These are phyloP conservation scores for Gallinago media DNA, from an alignment of 2,113 vertebrate species.

Conservation along the genomic window DNA sequence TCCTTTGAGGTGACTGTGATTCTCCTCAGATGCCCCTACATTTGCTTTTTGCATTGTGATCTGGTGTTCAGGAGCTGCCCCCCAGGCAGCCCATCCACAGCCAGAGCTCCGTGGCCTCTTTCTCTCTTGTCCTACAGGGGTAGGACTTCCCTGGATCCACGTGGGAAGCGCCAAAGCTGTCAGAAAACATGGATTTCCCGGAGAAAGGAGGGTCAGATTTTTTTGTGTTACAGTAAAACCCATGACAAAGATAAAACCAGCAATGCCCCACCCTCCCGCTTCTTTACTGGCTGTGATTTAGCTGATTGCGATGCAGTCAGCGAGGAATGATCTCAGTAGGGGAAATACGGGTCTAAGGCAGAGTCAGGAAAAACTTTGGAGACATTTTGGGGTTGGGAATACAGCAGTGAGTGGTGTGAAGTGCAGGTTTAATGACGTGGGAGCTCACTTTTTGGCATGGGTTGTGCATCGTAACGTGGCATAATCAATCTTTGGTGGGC, in stretches of 20 bases:
- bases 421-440: fast-evolving
- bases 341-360: neutral
- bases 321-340: fast-evolving
- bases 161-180: neutral
- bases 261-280: neutral
- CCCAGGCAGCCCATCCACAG: neutral
- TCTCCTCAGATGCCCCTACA: neutral
- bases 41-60: neutral
- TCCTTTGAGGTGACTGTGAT: neutral
- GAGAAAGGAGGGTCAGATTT: neutral
- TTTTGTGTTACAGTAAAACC: neutral
- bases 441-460: fast-evolving
- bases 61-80: neutral
- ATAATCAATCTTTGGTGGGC: neutral
- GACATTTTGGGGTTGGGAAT: neutral
- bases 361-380: neutral
- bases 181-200: neutral
- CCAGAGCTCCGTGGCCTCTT: neutral
- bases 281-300: neutral
- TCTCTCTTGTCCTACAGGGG: neutral
- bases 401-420: neutral
- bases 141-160: neutral
- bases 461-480: neutral
- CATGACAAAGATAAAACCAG: neutral
- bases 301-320: neutral